Conservation (phyloP, 1,140 invertebrate genomes). For the Dendroctonus valens region DNA sequence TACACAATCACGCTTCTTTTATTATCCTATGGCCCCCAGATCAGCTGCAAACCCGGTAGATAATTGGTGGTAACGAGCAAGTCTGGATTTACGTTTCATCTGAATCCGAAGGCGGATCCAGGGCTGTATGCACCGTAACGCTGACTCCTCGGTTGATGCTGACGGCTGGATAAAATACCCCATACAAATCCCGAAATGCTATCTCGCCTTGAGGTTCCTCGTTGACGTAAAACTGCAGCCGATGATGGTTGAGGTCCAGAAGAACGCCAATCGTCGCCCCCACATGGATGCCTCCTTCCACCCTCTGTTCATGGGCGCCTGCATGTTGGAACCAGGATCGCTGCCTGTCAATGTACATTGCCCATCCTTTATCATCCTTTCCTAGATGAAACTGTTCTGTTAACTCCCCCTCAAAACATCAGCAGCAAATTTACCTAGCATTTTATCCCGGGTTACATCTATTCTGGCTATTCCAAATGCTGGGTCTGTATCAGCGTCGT, state of each 20-base stretch:
- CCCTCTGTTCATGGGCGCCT: slow-evolving; percentile 85
- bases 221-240: slow-evolving; percentile 91
- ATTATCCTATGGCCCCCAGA: too few relatives aligned
- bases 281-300: slow-evolving; percentile 82
- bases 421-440: slow-evolving; percentile 76
- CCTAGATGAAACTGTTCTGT: slow-evolving; percentile 58
- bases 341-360: slow-evolving; percentile 96
- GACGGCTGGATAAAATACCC: slow-evolving; percentile 95
- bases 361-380: slow-evolving; percentile 97
- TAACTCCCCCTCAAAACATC: neutral
- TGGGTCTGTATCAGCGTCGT: slow-evolving; percentile 94
- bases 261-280: slow-evolving; percentile 89
- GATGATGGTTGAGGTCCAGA: slow-evolving; percentile 87
- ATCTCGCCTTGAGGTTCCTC: slow-evolving; percentile 87
- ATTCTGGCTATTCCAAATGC: slow-evolving; percentile 92
- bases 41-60: neutral
- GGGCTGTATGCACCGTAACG: slow-evolving; percentile 88
- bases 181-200: slow-evolving; percentile 86
- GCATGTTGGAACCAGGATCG: slow-evolving; percentile 95
- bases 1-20: too few relatives aligned
- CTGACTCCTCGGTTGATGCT: slow-evolving; percentile 94
- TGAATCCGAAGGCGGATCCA: slow-evolving; percentile 75
- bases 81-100: slow-evolving; percentile 49
- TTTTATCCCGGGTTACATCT: slow-evolving; percentile 87
- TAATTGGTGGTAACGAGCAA: neutral